Evolutionary conservation across 2,888 invertebrate genomes (phyloP), one percentile per base, ranked within the genome.

Genomic region (Xestobium rufovillosum): DNA sequence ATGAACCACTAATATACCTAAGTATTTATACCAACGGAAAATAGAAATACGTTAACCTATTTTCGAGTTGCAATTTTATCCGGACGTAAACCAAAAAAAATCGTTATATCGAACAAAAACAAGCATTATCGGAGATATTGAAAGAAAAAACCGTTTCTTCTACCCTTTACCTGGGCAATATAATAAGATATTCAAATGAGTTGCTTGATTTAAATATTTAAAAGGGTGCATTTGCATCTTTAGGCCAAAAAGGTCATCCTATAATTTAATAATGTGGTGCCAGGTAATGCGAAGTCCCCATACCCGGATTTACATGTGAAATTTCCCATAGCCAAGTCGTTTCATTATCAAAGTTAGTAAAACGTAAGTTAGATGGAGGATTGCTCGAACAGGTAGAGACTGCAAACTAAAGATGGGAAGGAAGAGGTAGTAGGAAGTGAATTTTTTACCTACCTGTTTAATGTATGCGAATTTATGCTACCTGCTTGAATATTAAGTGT

Each of bases 401-500:
- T 53, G 47, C 37, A 49, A 50, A 53, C 48, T 39, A 42, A 43
- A 53, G 36, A 44, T 48, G 43, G 43, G 34, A 42, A 37, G 40
- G 44, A 47, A 42, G 37, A 44, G 49, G 51, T 49, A 49, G 52
- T 52, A 53, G 55, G 57, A 56, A 57, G 55, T 45, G 43, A 44
- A 45, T 57, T 63, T 63, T 63, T 63, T 63, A 53, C 57, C 64
- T 66, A 65, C 65, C 65, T 66, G 65, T 59, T 55, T 64, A 65
- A 64, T 63, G 53, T 65, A 65, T 65, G 66, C 63, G 61, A 65
- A 65, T 60, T 59, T 63, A 63, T 61, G 60, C 63, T 66, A 66
- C 66, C 66, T 66, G 66, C 64, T 63, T 63, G 64, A 58, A 65
- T 66, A 64, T 65, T 65, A 65, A 65, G 64, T 65, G 66, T 63